Evolutionary conservation across 2,113 vertebrate genomes (phyloP).

Genomic region (Xyrauchen texanus): DNA sequence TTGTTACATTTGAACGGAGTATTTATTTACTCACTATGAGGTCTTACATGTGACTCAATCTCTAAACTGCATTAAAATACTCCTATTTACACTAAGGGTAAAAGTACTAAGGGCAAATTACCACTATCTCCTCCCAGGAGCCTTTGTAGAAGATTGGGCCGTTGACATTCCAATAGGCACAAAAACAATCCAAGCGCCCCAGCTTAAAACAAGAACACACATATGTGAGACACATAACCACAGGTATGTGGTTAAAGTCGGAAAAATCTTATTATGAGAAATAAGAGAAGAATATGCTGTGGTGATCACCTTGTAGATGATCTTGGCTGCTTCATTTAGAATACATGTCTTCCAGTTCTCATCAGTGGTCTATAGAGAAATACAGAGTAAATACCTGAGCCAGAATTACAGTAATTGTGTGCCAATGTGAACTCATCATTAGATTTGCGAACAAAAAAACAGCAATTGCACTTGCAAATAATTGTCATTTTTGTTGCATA

Average conservation of each 20-base stretch:
- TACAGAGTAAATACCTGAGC: not conserved
- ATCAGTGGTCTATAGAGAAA: constrained; percentile 83
- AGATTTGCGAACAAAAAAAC: no score
- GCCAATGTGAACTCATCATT: no score
- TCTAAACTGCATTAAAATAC: no score
- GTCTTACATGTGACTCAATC: no score
- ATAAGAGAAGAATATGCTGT: not conserved
- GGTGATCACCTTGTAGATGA: constrained; percentile 90
- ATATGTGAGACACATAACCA: constrained; percentile 1
- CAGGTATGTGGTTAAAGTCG: not conserved
- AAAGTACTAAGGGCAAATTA: constrained; percentile 63
- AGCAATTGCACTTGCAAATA: no score
- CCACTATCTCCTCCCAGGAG: constrained; percentile 85
- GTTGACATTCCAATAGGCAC: constrained; percentile 90
- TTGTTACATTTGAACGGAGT: not conserved
- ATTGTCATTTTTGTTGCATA: not conserved
- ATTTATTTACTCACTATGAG: no score
- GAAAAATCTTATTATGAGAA: not conserved
- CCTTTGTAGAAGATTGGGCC: constrained; percentile 80
- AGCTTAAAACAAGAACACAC: constrained; percentile 73
- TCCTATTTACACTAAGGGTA: not conserved
- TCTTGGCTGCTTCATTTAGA: constrained; percentile 90
- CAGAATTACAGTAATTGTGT: not conserved
- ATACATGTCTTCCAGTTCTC: constrained; percentile 90
- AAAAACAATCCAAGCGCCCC: constrained; percentile 86